phyloP scores from a whole-genome alignment of 2,888 invertebrate species.

The Saturnia japonica region DNA sequence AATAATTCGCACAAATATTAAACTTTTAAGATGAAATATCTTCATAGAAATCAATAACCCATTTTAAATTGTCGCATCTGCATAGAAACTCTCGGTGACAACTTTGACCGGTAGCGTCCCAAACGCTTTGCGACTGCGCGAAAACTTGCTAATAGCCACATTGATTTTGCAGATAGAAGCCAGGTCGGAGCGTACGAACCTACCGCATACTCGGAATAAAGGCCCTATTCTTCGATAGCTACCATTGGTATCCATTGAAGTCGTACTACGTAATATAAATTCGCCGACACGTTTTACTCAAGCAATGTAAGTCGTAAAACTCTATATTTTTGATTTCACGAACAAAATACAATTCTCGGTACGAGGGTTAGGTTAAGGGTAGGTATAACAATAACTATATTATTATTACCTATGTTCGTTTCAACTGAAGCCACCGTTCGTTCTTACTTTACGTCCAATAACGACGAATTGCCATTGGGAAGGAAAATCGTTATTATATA shows the following conservation, averaged over 20 bases:
- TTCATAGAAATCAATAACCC: not conserved
- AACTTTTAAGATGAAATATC: not conserved
- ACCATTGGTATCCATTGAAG: slow-evolving; percentile 46
- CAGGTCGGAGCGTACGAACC: slow-evolving; percentile 77
- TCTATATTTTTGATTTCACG: slow-evolving; percentile 33
- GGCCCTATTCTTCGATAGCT: slow-evolving; percentile 40
- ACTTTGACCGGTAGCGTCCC: slow-evolving; percentile 68
- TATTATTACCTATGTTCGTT: slow-evolving; percentile 71
- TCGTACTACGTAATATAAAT: slow-evolving; percentile 31
- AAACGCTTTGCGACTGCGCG: slow-evolving; percentile 79
- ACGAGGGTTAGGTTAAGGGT: slow-evolving; percentile 55
- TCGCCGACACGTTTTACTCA: slow-evolving; percentile 31
- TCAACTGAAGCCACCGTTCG: slow-evolving; percentile 61
- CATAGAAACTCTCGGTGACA: slow-evolving; percentile 45
- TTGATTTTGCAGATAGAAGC: slow-evolving; percentile 82
- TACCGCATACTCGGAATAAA: slow-evolving; percentile 59
- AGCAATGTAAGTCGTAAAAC: slow-evolving; percentile 51
- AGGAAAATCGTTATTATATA: slow-evolving; percentile 69
- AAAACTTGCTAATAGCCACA: slow-evolving; percentile 81
- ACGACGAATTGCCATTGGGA: slow-evolving; percentile 68
- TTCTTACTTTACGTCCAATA: slow-evolving; percentile 69
- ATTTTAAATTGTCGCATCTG: slow-evolving; percentile 38
- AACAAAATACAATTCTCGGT: slow-evolving; percentile 36
- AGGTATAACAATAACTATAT: slow-evolving; percentile 74
- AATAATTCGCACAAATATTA: not conserved